Base-by-base conservation (phyloP, 2,888 invertebrate genomes). In the Cataglyphis livida region DNA sequence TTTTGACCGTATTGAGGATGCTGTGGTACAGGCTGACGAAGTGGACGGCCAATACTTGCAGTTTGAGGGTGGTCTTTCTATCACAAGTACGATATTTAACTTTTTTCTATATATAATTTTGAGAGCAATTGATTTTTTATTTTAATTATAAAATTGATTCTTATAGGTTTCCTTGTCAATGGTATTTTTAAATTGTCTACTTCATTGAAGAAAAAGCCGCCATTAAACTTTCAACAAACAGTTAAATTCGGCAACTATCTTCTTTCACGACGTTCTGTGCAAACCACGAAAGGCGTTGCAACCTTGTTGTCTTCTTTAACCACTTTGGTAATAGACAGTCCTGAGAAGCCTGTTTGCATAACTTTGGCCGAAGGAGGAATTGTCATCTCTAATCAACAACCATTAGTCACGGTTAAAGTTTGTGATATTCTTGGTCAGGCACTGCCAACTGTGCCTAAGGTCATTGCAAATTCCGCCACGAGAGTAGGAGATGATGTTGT, bases 1-100 rank as follows among this genome's bases (percentile, higher is more conserved):
- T 62, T 96, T 96, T 62, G 96, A 97, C 84, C 96, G 98, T 76
- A 97, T 99, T 35, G 98, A 99, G 95, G 98, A 99, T 93, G 97
- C 98, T n/a, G 95, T 99, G 84, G 97, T 98, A 3, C 98, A 99
- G 92, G 99, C 99, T 1, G 99, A 99, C 95, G 99, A 99, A 96
- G 97, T 98, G 5, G 98, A 99, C 95, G 97, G 98, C 15, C 96
- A 96, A 91, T 97, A 97, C 91, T 95, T 98, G 85, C 98, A 99
- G 95, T 99, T 98, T 95, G 99, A 99, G 94, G 98, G 98, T 44
- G 98, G 98, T 10, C 95, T 98, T 73, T 97, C 97, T 2, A 96
- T 97, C 65, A 98, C 98, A 18, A 93, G 94, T 95, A 89, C 85
- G 93, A 90, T 7, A 41, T n/a, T 66, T 6, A 25, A 12, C 57